Conservation (phyloP, 2,113 vertebrate genomes). For the Triplophysa dalaica region DNA sequence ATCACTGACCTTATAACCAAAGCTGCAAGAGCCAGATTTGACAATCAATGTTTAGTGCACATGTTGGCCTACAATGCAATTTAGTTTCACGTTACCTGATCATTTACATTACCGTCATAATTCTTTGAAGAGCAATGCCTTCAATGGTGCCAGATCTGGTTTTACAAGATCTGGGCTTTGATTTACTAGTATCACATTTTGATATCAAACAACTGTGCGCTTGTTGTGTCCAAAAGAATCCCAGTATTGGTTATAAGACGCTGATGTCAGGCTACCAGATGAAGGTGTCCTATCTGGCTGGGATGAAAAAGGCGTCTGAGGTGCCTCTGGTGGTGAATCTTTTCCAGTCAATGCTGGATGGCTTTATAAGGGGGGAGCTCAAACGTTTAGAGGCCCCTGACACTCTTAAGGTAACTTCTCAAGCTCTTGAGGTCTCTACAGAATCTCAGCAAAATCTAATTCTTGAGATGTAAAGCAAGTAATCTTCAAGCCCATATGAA, state of each 20-base stretch:
- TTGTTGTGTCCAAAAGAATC: constrained; percentile 74
- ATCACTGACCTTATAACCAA: not conserved
- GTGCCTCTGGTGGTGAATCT: constrained; percentile 90
- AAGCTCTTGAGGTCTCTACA: not conserved
- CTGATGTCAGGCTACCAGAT: constrained; percentile 89
- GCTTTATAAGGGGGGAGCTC: constrained; percentile 82
- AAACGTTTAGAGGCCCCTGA: constrained; percentile 79
- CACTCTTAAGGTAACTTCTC: constrained; percentile 73
- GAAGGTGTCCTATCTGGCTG: constrained; percentile 80
- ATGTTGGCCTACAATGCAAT: no score
- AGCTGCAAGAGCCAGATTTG: no score
- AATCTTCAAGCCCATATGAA: not conserved
- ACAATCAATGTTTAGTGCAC: no score
- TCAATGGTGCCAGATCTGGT: no score
- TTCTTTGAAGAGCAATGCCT: not conserved
- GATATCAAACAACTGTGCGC: not conserved
- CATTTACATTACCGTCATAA: not conserved
- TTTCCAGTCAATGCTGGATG: constrained; percentile 92
- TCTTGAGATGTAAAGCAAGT: not conserved
- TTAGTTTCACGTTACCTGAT: not conserved
- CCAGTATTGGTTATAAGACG: constrained; percentile 86
- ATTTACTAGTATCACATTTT: not conserved
- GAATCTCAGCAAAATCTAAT: not conserved
- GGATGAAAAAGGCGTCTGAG: constrained; percentile 76
- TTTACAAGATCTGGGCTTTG: no score